Evolutionary conservation across 2,113 vertebrate genomes (phyloP), one percentile per base, ranked within the genome.

Genomic region (Syngnathus floridae): DNA sequence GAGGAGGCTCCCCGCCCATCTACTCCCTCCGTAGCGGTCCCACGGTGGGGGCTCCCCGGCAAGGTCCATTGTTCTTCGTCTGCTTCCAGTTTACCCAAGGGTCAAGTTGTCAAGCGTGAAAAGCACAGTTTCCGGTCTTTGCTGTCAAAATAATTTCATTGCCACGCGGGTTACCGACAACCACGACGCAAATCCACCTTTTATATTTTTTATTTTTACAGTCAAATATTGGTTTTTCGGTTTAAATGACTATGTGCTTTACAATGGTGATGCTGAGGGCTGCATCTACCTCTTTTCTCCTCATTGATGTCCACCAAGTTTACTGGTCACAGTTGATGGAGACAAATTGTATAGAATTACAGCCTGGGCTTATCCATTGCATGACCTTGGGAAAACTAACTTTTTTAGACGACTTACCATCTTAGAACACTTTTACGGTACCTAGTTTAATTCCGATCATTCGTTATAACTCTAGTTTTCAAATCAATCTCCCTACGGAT

Each of bases 1-100:
- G 74, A 51, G 14, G 70, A 60, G 75, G 71, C 66, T 78, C 71
- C 73, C 78, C 80, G 63, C 69, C 81, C 55, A 26, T n/a, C 60
- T 69, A 64, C 43, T 69, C 72, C 70, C 54, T 48, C 58, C 61
- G 10, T 22, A 21, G 21, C 16, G 16, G 56, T 58, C 56, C 56
- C 56, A 35, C 14, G 36, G 21, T 17, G 56, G 43, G 26, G 48
- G 43, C 67, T 51, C 66, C 61, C 49, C 68, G 62, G 56, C 59
- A 64, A 51, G 67, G 69, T 66, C 82, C 83, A 88, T 90, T 90
- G 87, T 90, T 89, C 82, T 58, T 55, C 61, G 43, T 49, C 49
- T 64, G 80, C 76, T 67, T 59, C 40, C 35, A 37, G 31, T 56
- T 54, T 6, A 40, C 51, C 69, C 37, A 51, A 41, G 2, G 10